Conservation (phyloP, 2,113 vertebrate species). For the Taurulus bubalis region DNA sequence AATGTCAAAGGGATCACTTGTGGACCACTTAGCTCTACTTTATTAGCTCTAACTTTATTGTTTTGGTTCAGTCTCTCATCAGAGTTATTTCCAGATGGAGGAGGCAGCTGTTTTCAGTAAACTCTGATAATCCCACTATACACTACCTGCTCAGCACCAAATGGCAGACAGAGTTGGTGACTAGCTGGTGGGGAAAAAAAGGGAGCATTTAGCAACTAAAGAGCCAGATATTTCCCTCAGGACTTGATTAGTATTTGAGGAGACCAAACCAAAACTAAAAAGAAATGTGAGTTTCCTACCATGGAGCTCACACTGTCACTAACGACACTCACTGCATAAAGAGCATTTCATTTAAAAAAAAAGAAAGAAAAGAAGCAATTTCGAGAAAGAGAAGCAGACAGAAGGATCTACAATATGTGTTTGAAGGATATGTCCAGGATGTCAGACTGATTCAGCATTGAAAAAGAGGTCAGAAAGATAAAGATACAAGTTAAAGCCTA, state of each 20-base stretch:
- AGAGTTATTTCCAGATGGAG: constrained; percentile 5
- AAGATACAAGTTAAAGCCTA: not conserved
- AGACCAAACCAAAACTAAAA: not conserved
- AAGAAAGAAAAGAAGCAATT: not conserved
- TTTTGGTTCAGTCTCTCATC: constrained; percentile 20
- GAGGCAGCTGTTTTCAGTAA: constrained; percentile 25
- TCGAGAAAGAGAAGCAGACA: not conserved
- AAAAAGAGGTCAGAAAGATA: not conserved
- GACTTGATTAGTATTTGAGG: not conserved
- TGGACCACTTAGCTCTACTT: too few species aligned
- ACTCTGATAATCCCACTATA: constrained; percentile 17
- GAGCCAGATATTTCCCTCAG: constrained; percentile 11
- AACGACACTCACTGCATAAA: too few species aligned
- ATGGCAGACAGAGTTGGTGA: not conserved
- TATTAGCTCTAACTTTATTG: too few species aligned
- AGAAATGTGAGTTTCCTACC: not conserved
- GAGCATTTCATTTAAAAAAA: too few species aligned
- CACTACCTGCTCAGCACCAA: constrained; percentile 1
- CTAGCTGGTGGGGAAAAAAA: constrained; percentile 10
- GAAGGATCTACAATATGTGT: not conserved
- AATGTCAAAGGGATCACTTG: constrained; percentile 2
- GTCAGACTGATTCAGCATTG: not conserved
- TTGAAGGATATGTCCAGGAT: not conserved
- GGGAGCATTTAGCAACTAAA: constrained; percentile 28
- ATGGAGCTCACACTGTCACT: not conserved